These are phyloP conservation scores for Struthio camelus DNA, from an alignment of 2,113 vertebrate species.

Conservation along the genomic window DNA sequence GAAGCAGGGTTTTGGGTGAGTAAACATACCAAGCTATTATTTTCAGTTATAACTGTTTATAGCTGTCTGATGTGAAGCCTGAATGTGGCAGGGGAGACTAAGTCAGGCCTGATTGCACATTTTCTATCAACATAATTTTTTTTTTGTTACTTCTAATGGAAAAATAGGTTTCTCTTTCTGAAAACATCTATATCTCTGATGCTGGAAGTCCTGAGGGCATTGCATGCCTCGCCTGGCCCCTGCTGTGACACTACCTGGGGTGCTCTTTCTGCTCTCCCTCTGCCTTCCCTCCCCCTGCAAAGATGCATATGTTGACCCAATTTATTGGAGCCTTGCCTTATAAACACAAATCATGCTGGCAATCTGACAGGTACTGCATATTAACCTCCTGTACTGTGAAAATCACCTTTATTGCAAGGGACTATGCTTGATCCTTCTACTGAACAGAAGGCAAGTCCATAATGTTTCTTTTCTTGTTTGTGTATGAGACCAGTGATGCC, in stretches of 20 bases:
- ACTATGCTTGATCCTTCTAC: neutral
- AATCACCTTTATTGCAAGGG: neutral
- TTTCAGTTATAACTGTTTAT: conserved; percentile 22
- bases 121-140: conserved; percentile 43
- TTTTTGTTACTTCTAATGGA: conserved; percentile 34
- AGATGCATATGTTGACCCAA: neutral
- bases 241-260: neutral
- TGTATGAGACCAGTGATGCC: neutral
- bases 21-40: conserved; percentile 33
- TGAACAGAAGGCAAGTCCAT: neutral
- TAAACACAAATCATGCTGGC: neutral
- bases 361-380: neutral
- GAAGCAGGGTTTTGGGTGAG: conserved; percentile 20
- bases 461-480: neutral
- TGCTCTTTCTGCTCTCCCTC: neutral
- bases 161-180: conserved; percentile 32
- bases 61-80: conserved; percentile 5
- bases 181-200: neutral
- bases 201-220: neutral
- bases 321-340: conserved; percentile 2
- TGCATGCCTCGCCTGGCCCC: neutral
- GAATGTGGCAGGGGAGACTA: conserved; percentile 27
- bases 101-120: conserved; percentile 33
- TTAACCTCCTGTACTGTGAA: neutral
- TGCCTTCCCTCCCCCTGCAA: neutral